Conservation (phyloP, 2,113 vertebrate species). For the Mystacornis crossleyi region DNA sequence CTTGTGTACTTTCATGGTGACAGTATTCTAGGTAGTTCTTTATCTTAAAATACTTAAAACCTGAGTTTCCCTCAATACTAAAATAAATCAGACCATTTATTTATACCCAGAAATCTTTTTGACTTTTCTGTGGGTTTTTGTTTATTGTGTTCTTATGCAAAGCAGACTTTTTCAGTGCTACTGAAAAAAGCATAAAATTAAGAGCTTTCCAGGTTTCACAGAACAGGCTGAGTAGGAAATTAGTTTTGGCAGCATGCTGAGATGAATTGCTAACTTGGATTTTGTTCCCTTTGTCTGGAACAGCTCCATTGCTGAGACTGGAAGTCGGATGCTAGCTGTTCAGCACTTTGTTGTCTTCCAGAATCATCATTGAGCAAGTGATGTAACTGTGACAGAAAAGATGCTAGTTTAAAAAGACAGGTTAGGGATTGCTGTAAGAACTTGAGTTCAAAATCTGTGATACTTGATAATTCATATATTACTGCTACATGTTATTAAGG, state of each 20-base stretch:
- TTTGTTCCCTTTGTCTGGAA: conserved; percentile 14
- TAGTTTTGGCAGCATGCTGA: conserved; percentile 17
- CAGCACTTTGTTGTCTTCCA: neutral
- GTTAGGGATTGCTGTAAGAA: neutral
- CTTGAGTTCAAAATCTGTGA: neutral
- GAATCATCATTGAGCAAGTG: neutral
- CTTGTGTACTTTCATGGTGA: neutral
- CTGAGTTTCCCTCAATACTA: neutral
- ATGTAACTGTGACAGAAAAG: neutral
- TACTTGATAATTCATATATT: neutral
- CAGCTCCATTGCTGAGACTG: neutral
- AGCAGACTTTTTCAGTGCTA: neutral
- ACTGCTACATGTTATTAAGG: neutral
- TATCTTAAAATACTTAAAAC: neutral
- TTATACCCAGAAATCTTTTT: neutral
- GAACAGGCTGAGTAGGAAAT: conserved; percentile 29
- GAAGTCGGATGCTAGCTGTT: neutral
- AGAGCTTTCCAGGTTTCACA: neutral
- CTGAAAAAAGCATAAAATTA: neutral
- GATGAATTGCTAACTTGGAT: neutral
- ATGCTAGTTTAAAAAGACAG: neutral
- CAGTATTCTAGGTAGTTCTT: neutral
- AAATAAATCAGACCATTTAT: neutral
- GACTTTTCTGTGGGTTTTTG: neutral
- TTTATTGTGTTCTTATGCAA: neutral